Conservation (phyloP, 2,888 invertebrate genomes). For the Lycaena phlaeas region DNA sequence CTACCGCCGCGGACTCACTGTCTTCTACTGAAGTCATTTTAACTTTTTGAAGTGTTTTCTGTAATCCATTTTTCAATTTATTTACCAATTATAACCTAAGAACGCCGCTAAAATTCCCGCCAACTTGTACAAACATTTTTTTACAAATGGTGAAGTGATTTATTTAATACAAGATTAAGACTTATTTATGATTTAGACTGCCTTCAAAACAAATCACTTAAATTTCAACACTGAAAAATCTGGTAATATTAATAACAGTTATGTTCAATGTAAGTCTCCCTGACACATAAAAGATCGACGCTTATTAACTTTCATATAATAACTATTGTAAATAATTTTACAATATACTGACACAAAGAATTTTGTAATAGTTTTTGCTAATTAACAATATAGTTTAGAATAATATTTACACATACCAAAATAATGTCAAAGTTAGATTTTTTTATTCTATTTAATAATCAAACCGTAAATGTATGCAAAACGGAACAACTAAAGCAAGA, state of each 20-base stretch:
- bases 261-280: background rate
- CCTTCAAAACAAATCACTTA: background rate
- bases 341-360: background rate
- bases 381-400: background rate
- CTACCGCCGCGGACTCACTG: conserved; percentile 38
- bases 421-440: conserved; percentile 44
- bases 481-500: conserved; percentile 54
- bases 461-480: conserved; percentile 48
- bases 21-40: conserved; percentile 57
- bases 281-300: conserved; percentile 26
- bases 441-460: conserved; percentile 36
- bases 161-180: background rate
- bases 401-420: conserved; percentile 49
- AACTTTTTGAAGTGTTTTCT: background rate
- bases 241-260: background rate
- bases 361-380: conserved; percentile 2
- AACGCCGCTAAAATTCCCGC: conserved; percentile 32
- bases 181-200: background rate
- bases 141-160: background rate
- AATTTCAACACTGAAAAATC: background rate
- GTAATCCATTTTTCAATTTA: conserved; percentile 2
- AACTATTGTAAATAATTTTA: background rate
- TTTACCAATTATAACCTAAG: conserved; percentile 19
- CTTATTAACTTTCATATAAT: conserved; percentile 26
- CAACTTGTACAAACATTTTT: conserved; percentile 24